A percentile compares a stretch with the other conserved stretches of the same genome.
phyloP scores from a whole-genome alignment of 2,113 vertebrate species.

The Corydoras maculifer region DNA sequence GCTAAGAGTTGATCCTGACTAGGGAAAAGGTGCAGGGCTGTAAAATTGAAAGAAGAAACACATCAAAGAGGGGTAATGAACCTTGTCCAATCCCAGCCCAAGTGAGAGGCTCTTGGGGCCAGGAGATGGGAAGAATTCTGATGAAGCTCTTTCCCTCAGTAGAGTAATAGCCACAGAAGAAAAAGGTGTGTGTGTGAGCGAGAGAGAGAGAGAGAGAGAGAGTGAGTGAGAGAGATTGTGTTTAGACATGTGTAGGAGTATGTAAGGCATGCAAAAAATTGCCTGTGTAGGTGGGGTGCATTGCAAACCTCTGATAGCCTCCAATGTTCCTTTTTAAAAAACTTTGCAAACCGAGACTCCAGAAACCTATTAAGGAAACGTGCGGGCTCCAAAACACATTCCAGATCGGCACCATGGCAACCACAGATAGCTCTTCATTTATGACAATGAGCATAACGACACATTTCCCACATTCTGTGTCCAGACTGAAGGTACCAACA shows the following conservation, averaged over 20 bases:
- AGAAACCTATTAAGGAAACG: no score
- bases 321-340: conserved; percentile 12
- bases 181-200: conserved; percentile 9
- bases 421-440: no score
- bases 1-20: conserved; percentile 43
- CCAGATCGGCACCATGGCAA: no score
- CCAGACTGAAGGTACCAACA: no score
- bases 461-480: no score
- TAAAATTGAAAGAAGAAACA: conserved; percentile 55
- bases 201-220: no score
- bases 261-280: conserved; percentile 9
- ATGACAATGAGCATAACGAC: no score
- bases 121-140: conserved; percentile 46
- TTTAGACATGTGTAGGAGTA: conserved; percentile 12
- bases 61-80: conserved; percentile 65
- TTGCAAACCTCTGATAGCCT: conserved; percentile 22
- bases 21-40: conserved; percentile 44
- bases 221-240: neutral
- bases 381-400: no score
- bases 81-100: conserved; percentile 58
- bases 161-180: conserved; percentile 34
- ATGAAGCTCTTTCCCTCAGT: conserved; percentile 47
- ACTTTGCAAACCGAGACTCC: conserved; percentile 39
- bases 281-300: conserved; percentile 43
- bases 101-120: conserved; percentile 36